phyloP scores from a whole-genome alignment of 2,113 vertebrate genomes.

The Panthera leo region DNA sequence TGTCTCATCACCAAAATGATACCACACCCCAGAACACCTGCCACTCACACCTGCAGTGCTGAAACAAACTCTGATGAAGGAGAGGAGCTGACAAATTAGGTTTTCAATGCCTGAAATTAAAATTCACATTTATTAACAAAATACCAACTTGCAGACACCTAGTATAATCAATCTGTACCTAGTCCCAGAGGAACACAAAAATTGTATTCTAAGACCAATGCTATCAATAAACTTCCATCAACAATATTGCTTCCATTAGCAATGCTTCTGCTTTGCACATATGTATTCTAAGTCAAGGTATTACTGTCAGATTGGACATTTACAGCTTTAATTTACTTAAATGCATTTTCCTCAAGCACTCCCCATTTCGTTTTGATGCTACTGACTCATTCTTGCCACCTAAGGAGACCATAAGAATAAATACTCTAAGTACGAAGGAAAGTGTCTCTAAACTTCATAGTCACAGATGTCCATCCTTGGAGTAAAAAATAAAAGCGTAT shows the following conservation, averaged over 20 bases:
- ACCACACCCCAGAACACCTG: neutral
- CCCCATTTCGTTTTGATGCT: conserved; percentile 43
- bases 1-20: neutral
- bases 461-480: conserved; percentile 28
- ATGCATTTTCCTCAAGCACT: neutral
- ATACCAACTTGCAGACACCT: neutral
- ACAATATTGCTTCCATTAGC: neutral
- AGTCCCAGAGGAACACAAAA: neutral
- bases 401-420: conserved; percentile 52
- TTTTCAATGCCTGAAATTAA: neutral
- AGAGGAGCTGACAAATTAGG: neutral
- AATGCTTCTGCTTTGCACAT: neutral
- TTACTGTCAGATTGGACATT: neutral
- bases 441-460: conserved; percentile 48
- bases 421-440: neutral
- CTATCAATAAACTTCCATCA: neutral
- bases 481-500: conserved; percentile 16
- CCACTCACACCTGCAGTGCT: neutral
- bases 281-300: neutral
- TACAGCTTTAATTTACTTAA: conserved; percentile 43
- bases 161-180: neutral
- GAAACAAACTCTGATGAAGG: neutral
- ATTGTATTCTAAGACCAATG: neutral
- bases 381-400: conserved; percentile 60
- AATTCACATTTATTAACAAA: neutral